phyloP scores from a whole-genome alignment of 53 echinoderm and acorn worm genomes.

The Arbacia lixula region DNA sequence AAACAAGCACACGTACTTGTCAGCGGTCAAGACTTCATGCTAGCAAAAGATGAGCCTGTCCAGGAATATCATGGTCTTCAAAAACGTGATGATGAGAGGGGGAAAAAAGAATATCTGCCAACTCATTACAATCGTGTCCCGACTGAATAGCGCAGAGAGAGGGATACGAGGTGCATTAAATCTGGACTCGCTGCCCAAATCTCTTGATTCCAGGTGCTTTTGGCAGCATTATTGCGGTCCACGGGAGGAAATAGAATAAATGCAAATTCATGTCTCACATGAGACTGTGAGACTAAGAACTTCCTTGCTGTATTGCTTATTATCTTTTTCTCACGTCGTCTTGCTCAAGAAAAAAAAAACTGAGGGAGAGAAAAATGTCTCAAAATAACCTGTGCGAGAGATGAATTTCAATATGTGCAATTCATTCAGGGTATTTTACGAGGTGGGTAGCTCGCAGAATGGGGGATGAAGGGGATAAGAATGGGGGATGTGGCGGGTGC shows the following conservation, averaged over 20 bases:
- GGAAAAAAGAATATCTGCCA: constrained; percentile 16
- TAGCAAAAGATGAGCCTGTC: constrained; percentile 32
- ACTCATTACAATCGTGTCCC: constrained; percentile 16
- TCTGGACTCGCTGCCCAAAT: constrained; percentile 13
- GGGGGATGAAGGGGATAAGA: no score
- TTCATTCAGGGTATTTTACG: not conserved
- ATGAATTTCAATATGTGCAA: not conserved
- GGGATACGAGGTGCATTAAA: not conserved
- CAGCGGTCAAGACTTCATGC: constrained; percentile 22
- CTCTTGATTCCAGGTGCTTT: constrained; percentile 36
- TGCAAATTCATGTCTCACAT: constrained; percentile 40
- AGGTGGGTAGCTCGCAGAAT: no score
- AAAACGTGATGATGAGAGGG: not conserved
- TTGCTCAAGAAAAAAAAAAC: no score
- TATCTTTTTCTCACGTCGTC: no score
- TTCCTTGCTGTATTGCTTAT: constrained; percentile 25
- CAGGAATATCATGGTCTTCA: not conserved
- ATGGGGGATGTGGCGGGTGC: no score
- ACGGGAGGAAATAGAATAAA: constrained; percentile 13
- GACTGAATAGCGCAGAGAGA: constrained; percentile 3
- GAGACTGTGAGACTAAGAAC: not conserved
- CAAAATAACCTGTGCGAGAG: no score
- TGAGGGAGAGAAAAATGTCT: no score
- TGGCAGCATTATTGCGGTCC: constrained; percentile 7
- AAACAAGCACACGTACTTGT: constrained; percentile 1